A percentile compares a stretch with the other conserved stretches of the same genome.
These are phyloP conservation scores for Athrips mouffetella DNA, from an alignment of 2,888 invertebrate genomes.

Conservation along the genomic window DNA sequence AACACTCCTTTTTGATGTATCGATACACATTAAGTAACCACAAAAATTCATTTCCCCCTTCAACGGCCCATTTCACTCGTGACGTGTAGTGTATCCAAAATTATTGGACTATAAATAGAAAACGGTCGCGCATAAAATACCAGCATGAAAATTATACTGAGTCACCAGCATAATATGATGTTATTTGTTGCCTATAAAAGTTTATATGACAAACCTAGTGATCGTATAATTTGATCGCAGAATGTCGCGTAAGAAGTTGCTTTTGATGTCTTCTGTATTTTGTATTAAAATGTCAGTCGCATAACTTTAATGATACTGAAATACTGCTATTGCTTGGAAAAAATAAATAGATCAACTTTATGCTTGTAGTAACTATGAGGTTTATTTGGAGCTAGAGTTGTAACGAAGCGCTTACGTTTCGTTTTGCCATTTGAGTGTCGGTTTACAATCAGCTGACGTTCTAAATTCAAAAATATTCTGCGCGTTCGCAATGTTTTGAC, in stretches of 20 bases:
- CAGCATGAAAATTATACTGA: conserved; percentile 32
- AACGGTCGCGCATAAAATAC: conserved; percentile 28
- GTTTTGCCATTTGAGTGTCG: too few species aligned
- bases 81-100: conserved; percentile 4
- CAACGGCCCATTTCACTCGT: conserved; percentile 1
- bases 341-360: too few species aligned
- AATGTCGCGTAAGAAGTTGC: conserved; percentile 21
- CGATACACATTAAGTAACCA: background rate
- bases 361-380: too few species aligned
- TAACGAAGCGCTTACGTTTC: too few species aligned
- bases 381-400: too few species aligned
- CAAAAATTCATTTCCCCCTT: background rate
- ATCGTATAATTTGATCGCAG: conserved; percentile 29
- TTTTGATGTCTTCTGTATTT: too few species aligned
- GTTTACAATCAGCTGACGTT: too few species aligned
- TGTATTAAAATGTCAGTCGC: too few species aligned
- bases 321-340: too few species aligned
- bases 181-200: conserved; percentile 38
- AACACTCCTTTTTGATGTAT: background rate
- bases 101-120: conserved; percentile 35
- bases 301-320: too few species aligned
- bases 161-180: conserved; percentile 25
- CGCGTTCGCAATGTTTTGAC: too few species aligned
- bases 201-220: conserved; percentile 31
- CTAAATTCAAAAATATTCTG: too few species aligned